Evolutionary conservation across 2,113 vertebrate genomes (phyloP).

Genomic region (Pedetes capensis): DNA sequence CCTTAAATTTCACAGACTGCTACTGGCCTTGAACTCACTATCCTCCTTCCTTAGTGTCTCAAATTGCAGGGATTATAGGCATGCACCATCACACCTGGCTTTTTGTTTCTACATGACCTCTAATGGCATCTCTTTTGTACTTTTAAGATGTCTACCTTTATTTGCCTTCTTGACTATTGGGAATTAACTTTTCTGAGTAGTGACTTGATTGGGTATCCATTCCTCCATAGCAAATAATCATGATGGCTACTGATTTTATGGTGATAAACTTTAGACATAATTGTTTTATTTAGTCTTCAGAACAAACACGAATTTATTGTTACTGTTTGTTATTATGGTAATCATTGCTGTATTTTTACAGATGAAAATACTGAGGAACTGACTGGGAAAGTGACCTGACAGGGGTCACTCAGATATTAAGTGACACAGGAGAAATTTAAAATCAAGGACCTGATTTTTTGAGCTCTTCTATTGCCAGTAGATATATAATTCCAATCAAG

Average conservation of each 20-base stretch:
- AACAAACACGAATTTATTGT: neutral
- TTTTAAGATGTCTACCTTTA: neutral
- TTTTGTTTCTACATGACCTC: no score
- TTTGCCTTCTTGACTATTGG: neutral
- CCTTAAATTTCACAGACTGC: no score
- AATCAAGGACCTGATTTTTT: neutral
- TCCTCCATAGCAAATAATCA: neutral
- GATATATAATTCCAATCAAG: neutral
- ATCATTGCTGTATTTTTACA: neutral
- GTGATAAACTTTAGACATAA: neutral
- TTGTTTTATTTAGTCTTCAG: neutral
- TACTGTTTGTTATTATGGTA: neutral
- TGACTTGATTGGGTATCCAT: neutral
- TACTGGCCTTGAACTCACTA: no score
- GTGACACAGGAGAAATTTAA: neutral
- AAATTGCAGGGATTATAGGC: no score
- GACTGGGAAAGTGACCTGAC: neutral
- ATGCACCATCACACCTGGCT: no score
- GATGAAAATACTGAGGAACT: neutral
- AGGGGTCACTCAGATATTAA: neutral
- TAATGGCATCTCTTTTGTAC: neutral
- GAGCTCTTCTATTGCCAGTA: neutral
- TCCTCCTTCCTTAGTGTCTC: no score
- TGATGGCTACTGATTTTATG: neutral
- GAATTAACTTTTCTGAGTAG: neutral